phyloP scores from a whole-genome alignment of 2,113 vertebrate genomes.

The Dinomys branickii region DNA sequence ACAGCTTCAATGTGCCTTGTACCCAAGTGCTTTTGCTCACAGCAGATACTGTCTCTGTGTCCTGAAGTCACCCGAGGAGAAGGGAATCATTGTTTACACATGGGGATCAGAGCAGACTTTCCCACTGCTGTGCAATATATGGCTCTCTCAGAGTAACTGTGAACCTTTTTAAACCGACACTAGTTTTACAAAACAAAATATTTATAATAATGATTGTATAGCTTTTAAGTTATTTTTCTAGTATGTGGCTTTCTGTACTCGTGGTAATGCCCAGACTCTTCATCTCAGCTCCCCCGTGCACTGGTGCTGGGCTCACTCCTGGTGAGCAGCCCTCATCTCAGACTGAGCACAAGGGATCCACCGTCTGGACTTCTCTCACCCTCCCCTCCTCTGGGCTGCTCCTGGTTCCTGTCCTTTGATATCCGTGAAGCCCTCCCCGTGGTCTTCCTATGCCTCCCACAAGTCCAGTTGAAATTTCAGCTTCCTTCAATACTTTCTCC shows the following conservation, averaged over 20 bases:
- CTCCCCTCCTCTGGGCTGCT: not conserved
- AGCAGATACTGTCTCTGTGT: conserved; percentile 78
- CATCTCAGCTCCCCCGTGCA: conserved; percentile 50
- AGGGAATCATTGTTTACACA: conserved; percentile 85
- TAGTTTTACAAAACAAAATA: conserved; percentile 86
- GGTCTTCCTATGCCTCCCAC: not conserved
- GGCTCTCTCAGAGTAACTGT: conserved; percentile 88
- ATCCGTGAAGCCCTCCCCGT: not conserved
- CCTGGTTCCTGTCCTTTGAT: not conserved
- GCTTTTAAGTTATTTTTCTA: conserved; percentile 89
- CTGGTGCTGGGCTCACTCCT: conserved; percentile 62
- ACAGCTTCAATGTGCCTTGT: conserved; percentile 86
- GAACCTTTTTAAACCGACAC: conserved; percentile 84
- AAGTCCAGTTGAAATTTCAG: not conserved
- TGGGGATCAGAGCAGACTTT: conserved; percentile 86
- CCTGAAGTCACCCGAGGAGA: conserved; percentile 83
- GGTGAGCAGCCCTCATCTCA: conserved; percentile 66
- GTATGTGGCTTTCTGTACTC: conserved; percentile 77
- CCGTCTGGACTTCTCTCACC: conserved; percentile 50
- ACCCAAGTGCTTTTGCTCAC: conserved; percentile 87
- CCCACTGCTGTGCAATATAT: conserved; percentile 92
- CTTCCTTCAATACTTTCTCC: conserved; percentile 3
- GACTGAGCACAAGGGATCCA: conserved; percentile 79
- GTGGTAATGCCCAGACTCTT: conserved; percentile 71
- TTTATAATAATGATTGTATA: conserved; percentile 89